Conservation (phyloP, 2,113 vertebrate species). For the Elaphurus davidianus region DNA sequence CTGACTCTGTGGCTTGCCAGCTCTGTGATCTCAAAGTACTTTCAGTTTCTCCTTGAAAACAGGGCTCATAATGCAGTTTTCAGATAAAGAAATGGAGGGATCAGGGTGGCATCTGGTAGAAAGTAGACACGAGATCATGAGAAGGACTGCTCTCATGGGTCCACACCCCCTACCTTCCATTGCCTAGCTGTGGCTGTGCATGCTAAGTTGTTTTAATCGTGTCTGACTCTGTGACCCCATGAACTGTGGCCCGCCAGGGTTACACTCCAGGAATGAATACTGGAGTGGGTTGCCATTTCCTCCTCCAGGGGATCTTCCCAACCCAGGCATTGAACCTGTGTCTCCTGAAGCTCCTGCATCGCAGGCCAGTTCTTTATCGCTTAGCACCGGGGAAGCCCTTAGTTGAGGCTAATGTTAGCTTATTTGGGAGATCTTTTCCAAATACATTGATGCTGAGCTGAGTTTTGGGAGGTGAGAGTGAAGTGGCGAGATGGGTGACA, state of each 20-base stretch:
- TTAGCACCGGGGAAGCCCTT: neutral
- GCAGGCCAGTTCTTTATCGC: neutral
- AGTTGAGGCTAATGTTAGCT: neutral
- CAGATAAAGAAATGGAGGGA: neutral
- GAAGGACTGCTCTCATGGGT: too few species aligned
- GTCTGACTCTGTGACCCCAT: neutral
- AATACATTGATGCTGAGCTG: neutral
- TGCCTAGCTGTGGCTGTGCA: neutral
- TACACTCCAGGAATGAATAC: neutral
- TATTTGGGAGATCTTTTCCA: neutral
- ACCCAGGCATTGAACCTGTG: neutral
- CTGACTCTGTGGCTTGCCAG: neutral
- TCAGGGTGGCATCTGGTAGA: too few species aligned
- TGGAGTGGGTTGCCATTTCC: neutral
- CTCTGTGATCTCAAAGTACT: neutral
- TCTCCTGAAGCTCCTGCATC: neutral
- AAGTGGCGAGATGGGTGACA: neutral
- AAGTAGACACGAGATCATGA: neutral
- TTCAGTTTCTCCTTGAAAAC: neutral
- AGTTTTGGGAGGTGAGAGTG: neutral
- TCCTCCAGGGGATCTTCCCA: neutral
- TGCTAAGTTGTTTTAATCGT: neutral
- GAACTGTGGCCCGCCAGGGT: neutral
- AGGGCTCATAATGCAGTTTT: neutral
- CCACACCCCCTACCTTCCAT: rapidly evolving